Conservation (phyloP, 2,113 vertebrate species). For the Brevimyrus niger region DNA sequence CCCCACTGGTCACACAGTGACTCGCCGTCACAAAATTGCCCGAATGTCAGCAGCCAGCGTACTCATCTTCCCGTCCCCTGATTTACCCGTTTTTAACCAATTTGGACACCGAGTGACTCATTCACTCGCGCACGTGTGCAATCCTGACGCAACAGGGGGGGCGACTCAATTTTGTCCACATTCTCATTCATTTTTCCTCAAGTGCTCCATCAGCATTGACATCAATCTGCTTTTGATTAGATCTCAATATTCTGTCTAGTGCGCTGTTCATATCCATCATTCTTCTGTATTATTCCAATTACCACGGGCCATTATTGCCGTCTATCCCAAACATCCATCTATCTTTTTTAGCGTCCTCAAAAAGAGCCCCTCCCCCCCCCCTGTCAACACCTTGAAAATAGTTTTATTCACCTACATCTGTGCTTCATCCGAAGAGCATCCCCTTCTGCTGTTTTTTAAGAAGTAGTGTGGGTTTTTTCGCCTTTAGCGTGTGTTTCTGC, state of each 20-base stretch:
- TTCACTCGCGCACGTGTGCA: not conserved
- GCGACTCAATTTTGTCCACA: not conserved
- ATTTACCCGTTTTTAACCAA: not conserved
- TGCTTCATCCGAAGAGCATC: not conserved
- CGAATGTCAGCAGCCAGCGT: not conserved
- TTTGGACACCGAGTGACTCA: not conserved
- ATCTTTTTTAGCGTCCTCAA: constrained; percentile 25
- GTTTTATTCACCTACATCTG: constrained; percentile 37
- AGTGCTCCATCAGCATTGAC: constrained; percentile 13
- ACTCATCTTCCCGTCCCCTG: not conserved
- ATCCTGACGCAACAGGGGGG: not conserved
- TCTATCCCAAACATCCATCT: constrained; percentile 4
- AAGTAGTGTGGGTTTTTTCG: not conserved
- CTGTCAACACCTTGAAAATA: constrained; percentile 12
- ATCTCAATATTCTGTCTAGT: constrained; percentile 35
- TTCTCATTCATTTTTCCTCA: not conserved
- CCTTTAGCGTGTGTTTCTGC: not conserved
- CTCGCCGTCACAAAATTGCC: not conserved
- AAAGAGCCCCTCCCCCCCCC: constrained; percentile 29
- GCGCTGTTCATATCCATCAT: constrained; percentile 44
- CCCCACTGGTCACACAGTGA: not conserved
- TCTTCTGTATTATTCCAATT: constrained; percentile 46
- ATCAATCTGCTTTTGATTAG: constrained; percentile 37
- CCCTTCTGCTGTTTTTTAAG: not conserved
- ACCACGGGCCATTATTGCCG: constrained; percentile 20